Evolutionary conservation across 2,113 vertebrate species (phyloP).

Genomic region (Butorides virescens): DNA sequence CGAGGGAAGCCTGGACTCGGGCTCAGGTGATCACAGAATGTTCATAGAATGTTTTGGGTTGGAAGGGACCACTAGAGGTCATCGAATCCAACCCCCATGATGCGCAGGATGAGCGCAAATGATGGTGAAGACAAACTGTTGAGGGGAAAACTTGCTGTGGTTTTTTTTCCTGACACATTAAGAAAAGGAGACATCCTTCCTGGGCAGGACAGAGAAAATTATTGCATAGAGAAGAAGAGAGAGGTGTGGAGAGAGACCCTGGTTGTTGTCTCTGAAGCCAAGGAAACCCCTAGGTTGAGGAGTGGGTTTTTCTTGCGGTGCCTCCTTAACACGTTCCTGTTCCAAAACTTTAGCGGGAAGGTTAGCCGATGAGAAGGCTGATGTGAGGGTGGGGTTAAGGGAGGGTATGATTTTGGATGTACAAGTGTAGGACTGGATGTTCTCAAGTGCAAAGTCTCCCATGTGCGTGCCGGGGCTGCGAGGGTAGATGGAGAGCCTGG

Average conservation of each 20-base stretch:
- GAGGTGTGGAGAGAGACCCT: background rate
- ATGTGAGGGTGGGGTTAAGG: background rate
- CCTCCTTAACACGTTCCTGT: rapidly evolving
- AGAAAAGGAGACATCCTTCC: background rate
- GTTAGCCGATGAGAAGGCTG: background rate
- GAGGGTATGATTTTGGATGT: too few species aligned
- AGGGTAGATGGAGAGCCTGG: background rate
- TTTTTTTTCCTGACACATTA: background rate
- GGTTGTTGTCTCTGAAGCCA: background rate
- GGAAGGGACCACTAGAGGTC: too few species aligned
- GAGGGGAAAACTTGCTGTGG: background rate
- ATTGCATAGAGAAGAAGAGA: background rate
- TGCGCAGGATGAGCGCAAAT: background rate
- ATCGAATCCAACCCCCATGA: too few species aligned
- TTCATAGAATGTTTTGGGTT: too few species aligned
- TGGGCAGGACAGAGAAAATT: background rate
- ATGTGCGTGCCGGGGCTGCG: rapidly evolving
- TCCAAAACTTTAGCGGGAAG: background rate
- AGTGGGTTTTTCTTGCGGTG: rapidly evolving
- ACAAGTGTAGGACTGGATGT: background rate
- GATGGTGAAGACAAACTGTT: rapidly evolving
- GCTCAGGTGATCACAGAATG: too few species aligned
- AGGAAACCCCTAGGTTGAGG: background rate
- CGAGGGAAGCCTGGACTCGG: background rate
- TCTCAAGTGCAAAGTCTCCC: rapidly evolving